Evolutionary conservation across 1,140 invertebrate species (phyloP).

Genomic region (Anoplolepis gracilipes): DNA sequence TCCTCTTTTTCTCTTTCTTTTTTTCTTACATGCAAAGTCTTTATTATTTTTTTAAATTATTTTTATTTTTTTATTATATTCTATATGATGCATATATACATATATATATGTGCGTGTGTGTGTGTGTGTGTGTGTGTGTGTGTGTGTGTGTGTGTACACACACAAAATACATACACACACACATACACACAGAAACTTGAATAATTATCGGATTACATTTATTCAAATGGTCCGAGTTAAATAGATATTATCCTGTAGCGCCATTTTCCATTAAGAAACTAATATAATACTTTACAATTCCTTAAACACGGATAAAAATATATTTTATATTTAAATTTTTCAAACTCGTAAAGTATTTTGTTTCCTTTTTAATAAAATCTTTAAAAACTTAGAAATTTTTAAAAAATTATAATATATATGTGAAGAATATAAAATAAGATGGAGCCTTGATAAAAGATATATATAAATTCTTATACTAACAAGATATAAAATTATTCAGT

Average conservation of each 20-base stretch:
- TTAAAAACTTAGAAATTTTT: conserved; percentile 32
- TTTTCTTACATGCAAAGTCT: neutral
- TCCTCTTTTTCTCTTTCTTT: neutral
- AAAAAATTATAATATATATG: too few relatives aligned
- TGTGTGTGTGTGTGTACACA: too few relatives aligned
- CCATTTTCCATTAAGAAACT: conserved; percentile 12
- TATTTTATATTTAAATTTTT: conserved; percentile 8
- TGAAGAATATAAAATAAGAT: conserved; percentile 6
- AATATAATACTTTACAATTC: neutral
- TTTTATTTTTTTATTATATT: too few relatives aligned
- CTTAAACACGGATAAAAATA: neutral
- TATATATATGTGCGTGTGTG: too few relatives aligned
- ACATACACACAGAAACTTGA: too few relatives aligned
- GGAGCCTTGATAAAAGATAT: conserved; percentile 36
- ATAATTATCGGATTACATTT: conserved; percentile 13
- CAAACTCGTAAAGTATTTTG: neutral
- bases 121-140: too few relatives aligned
- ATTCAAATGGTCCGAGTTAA: neutral
- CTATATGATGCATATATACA: too few relatives aligned
- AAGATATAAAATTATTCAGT: conserved; percentile 16
- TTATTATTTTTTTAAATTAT: neutral
- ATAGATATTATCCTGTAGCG: conserved; percentile 8
- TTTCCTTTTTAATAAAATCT: conserved; percentile 1
- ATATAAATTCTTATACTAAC: conserved; percentile 15
- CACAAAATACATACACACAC: too few relatives aligned